Evolutionary conservation across 2,888 invertebrate genomes (phyloP), one percentile per base, ranked within the genome.

Genomic region (Euzophera pinguis): DNA sequence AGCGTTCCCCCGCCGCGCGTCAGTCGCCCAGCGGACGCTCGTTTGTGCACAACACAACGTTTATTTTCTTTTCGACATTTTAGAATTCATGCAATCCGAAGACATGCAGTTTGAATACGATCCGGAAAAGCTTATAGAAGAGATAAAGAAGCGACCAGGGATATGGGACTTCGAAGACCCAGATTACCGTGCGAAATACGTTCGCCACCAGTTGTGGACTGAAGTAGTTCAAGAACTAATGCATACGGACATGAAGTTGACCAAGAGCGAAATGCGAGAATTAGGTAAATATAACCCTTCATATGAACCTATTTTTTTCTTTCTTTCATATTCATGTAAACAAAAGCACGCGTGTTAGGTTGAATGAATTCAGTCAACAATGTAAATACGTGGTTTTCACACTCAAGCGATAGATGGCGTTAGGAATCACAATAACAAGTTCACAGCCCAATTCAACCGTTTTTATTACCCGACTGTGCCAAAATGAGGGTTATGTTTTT

Each of bases 81-180:
- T 13, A 13, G 16, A 16, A 47, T 9, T 10, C 9, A 38, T 50
- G 50, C 17, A 47, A 38, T 22, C 22, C 48, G 29, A 39, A 34
- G 61, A 47, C 42, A 84, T 87, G 79, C 84, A 87, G 61, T 87
- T 86, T 55, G 90, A 89, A 76, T 90, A 86, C 62, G 89, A 89
- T 50, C 88, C 89, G 0, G 88, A 88, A 57, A 67, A 73, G 10
- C 71, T 90, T 2, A 89, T 90, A 48, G 77, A 82, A 32, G 88
- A 85, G 62, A 80, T 90, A 29, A 78, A 68, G 55, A 88, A 82
- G 58, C 81, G 89, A 0, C 88, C 85, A 0, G 88, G 85, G 0
- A 75, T 90, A 63, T 90, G 90, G 90, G 81, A 90, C 64, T 75
- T 70, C 57, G 81, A 81, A 3, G 71, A 83, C 55, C 53, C 71